These are phyloP conservation scores for Mobula hypostoma DNA, from an alignment of 2,113 vertebrate species.

Conservation along the genomic window DNA sequence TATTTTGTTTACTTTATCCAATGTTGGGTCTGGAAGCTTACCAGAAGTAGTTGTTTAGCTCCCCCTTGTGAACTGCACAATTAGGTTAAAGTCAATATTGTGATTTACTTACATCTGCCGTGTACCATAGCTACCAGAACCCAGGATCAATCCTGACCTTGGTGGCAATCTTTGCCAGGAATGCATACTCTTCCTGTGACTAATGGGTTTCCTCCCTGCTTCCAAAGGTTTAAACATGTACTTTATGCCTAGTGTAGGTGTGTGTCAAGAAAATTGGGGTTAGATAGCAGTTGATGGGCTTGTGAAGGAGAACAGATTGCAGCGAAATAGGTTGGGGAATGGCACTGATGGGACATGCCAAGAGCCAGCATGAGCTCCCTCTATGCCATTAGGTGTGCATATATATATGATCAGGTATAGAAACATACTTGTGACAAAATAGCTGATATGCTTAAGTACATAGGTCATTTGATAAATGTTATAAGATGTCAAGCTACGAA, in stretches of 20 bases:
- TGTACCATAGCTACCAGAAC: neutral
- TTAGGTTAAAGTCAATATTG: neutral
- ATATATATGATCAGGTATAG: neutral
- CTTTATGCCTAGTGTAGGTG: no score
- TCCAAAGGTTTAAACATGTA: no score
- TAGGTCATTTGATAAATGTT: neutral
- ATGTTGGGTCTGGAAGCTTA: neutral
- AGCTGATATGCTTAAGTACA: neutral
- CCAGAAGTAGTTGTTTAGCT: slow-evolving; percentile 1
- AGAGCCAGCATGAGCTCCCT: no score
- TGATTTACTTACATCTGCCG: neutral
- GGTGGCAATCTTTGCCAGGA: no score
- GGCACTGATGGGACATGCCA: no score
- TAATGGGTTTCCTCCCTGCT: no score
- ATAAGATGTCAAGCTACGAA: neutral
- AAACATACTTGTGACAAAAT: neutral
- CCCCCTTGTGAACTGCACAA: slow-evolving; percentile 11
- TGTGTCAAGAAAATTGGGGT: no score
- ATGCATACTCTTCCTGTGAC: no score
- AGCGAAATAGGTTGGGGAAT: no score
- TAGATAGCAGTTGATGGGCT: no score
- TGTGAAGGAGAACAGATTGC: no score
- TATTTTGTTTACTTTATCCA: neutral
- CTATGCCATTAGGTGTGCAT: neutral
- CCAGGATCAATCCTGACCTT: no score